phyloP scores from a whole-genome alignment of 1,140 invertebrate genomes.

The Meloidogyne chitwoodi region DNA sequence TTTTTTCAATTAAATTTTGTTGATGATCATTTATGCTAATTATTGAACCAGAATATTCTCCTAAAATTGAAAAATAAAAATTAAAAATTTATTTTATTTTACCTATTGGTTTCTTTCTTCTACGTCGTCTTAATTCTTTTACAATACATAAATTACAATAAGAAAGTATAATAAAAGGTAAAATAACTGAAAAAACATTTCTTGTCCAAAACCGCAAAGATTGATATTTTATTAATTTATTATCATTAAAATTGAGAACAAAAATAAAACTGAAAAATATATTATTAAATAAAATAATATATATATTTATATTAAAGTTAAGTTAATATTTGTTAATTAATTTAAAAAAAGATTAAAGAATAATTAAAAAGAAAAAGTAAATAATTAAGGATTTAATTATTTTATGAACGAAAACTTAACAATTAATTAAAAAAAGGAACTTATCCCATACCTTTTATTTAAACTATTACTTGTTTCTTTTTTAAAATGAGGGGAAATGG shows the following conservation, averaged over 20 bases:
- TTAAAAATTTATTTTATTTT: constrained; percentile 1
- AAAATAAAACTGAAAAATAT: constrained; percentile 25
- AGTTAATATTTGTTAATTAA: too few species aligned
- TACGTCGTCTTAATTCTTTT: constrained; percentile 27
- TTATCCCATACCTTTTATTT: too few species aligned
- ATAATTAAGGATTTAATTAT: too few species aligned
- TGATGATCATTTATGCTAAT: not conserved
- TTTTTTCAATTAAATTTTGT: not conserved
- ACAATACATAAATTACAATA: constrained; percentile 51
- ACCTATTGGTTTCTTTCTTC: constrained; percentile 7
- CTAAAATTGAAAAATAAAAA: not conserved
- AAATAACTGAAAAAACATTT: constrained; percentile 49
- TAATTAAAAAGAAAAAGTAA: too few species aligned
- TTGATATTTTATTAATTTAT: constrained; percentile 9
- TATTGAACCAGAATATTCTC: constrained; percentile 13
- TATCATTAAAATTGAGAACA: constrained; percentile 45
- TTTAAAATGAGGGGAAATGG: too few species aligned
- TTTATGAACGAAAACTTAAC: too few species aligned
- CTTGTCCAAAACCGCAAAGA: constrained; percentile 46
- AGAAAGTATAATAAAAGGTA: constrained; percentile 48
- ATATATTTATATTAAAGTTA: too few species aligned
- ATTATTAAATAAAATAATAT: too few species aligned
- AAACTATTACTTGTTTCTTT: too few species aligned
- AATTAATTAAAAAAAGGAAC: too few species aligned
- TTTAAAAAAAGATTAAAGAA: too few species aligned